Base-by-base conservation (phyloP, 2,888 invertebrate genomes). In the Myathropa florea region DNA sequence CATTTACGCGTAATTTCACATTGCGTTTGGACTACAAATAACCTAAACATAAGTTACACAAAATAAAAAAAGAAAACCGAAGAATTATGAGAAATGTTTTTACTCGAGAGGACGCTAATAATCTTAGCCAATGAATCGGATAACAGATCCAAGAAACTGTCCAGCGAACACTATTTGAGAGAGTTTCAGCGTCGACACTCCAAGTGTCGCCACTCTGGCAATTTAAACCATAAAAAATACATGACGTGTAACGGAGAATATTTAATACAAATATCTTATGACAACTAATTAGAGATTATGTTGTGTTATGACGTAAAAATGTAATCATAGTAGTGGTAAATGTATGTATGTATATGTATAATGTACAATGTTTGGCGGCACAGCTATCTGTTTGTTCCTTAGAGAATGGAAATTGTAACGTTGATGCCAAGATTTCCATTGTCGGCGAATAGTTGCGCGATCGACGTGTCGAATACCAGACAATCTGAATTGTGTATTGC, bases 381-480 rank as follows among this genome's bases (percentile, higher is more conserved):
- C 73, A 60, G 63, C 55, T 21, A 28, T 12, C 9, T 46, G n/a
- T 28, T 65, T 24, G 14, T 24, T 60, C 4, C 79, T 90, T 94
- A 97, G 93, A 96, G 96, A 95, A 97, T 96, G 89, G 97, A 97
- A 93, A 99, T 99, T 92, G 99, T 99, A 91, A 99, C 99, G 94
- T 99, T 99, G 91, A 99, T 99, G 90, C 99, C 99, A 89, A 99
- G 95, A 93, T 99, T 99, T 63, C 99, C 99, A 93, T 98, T 99
- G 92, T 99, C 99, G 73, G 99, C 98, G 94, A 99, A 99, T 83
- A 99, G 94, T 93, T 99, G 98, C 88, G 99, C 99, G 91, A 98
- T 98, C 89, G 97, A 97, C 73, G 98, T 98, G 93, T 99, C 99
- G 93, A 99, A 99, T 88, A 99, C 98, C 88, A 99, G 95, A 92